Evolutionary conservation across 2,797 vertebrate genomes (phyloP).

Genomic region (Chelmon rostratus): DNA sequence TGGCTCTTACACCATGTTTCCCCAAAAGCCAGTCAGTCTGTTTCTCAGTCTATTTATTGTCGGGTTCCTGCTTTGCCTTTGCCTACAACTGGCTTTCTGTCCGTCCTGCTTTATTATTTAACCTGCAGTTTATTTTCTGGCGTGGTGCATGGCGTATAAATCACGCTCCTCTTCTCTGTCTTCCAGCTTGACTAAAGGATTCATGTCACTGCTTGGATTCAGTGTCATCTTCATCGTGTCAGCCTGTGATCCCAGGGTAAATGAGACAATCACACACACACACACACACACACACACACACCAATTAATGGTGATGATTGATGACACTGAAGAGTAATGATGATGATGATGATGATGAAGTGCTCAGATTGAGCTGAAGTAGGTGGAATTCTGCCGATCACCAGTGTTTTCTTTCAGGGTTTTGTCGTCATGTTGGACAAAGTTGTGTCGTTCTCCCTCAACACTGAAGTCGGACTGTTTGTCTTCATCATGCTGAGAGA

Average conservation of each 20-base stretch:
- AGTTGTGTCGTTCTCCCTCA: slow-evolving; percentile 83
- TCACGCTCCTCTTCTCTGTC: slow-evolving; percentile 27
- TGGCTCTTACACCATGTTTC: slow-evolving; percentile 20
- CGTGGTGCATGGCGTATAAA: neutral
- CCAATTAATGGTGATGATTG: neutral
- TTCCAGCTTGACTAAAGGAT: slow-evolving; percentile 70
- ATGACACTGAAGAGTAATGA: neutral
- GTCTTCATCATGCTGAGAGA: slow-evolving; percentile 78
- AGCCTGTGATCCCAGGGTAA: slow-evolving; percentile 81
- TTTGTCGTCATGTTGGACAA: slow-evolving; percentile 84
- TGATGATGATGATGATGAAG: neutral
- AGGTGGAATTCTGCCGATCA: slow-evolving; percentile 4
- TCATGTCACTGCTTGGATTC: slow-evolving; percentile 80
- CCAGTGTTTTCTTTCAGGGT: slow-evolving; percentile 64
- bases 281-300: slow-evolving; percentile 5
- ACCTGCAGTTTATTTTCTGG: slow-evolving; percentile 17
- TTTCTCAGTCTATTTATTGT: slow-evolving; percentile 62
- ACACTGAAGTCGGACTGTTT: slow-evolving; percentile 74
- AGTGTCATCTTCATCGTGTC: slow-evolving; percentile 80
- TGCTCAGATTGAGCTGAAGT: no score
- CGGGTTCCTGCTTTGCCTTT: slow-evolving; percentile 23
- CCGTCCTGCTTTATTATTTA: neutral
- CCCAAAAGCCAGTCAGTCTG: neutral
- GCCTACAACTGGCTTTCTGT: neutral
- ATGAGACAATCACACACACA: slow-evolving; percentile 16